Evolutionary conservation across 2,113 vertebrate species (phyloP).

Genomic region (Psilopogon haemacephalus): DNA sequence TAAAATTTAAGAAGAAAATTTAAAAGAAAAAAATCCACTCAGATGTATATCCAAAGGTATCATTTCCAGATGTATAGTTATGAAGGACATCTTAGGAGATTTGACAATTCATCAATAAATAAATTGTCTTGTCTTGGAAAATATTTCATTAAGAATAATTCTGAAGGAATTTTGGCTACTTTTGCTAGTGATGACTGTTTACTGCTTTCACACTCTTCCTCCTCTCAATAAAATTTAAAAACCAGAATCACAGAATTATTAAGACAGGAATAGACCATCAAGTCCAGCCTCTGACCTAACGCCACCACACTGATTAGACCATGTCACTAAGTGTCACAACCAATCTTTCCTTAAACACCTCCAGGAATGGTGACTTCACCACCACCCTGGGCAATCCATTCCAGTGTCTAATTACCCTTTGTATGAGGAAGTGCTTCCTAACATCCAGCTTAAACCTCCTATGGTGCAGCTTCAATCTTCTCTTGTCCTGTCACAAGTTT

Average conservation of each 20-base stretch:
- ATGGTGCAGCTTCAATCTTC: too few relatives aligned
- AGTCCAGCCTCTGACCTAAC: too few relatives aligned
- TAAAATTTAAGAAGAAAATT: neutral
- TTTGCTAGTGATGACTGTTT: neutral
- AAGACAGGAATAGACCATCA: too few relatives aligned
- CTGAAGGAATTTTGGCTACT: rapidly evolving
- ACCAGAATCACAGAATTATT: neutral
- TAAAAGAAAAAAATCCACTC: neutral
- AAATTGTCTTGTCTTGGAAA: neutral
- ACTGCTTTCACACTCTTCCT: neutral
- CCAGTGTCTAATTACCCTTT: too few relatives aligned
- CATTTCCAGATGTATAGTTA: neutral
- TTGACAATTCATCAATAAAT: neutral
- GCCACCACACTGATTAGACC: too few relatives aligned
- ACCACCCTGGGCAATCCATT: too few relatives aligned
- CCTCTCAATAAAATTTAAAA: neutral
- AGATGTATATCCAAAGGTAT: neutral
- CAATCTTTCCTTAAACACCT: too few relatives aligned
- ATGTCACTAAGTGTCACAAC: too few relatives aligned
- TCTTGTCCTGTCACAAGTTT: too few relatives aligned
- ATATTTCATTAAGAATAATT: neutral
- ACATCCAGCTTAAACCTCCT: too few relatives aligned
- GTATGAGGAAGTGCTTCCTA: too few relatives aligned
- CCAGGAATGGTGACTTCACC: too few relatives aligned
- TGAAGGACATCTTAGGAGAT: neutral